Evolutionary conservation across 2,888 invertebrate species (phyloP).

Genomic region (Endotricha flammealis): DNA sequence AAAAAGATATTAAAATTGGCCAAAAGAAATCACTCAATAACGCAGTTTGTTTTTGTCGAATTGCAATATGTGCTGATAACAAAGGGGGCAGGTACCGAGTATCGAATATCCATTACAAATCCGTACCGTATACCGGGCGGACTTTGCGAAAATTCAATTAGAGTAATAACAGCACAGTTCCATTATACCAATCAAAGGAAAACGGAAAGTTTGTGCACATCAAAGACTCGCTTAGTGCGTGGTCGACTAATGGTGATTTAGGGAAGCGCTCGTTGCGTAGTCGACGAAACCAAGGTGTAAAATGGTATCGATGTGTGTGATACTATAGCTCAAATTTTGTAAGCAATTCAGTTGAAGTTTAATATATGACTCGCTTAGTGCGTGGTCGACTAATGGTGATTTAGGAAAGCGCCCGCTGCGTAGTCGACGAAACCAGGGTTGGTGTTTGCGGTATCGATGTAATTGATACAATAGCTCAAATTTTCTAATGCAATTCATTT

Average conservation of each 20-base stretch:
- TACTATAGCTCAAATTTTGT: no score
- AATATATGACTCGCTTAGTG: constrained; percentile 67
- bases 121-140: constrained; percentile 30
- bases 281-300: no score
- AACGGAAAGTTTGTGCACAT: constrained; percentile 69
- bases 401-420: constrained; percentile 33
- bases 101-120: constrained; percentile 11
- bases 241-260: constrained; percentile 47
- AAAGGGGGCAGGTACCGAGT: constrained; percentile 6
- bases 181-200: constrained; percentile 73
- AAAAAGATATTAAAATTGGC: no score
- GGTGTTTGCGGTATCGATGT: no score
- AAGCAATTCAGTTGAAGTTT: no score
- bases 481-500: no score
- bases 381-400: constrained; percentile 49
- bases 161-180: constrained; percentile 69
- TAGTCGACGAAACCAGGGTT: no score
- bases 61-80: constrained; percentile 1
- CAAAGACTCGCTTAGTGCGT: constrained; percentile 67
- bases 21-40: background rate
- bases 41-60: background rate
- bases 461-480: no score
- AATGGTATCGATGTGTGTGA: no score
- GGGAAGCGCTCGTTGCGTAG: constrained; percentile 33
- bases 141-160: constrained; percentile 70